phyloP scores from a whole-genome alignment of 1,140 invertebrate genomes.

The Geopemphigus sp. region DNA sequence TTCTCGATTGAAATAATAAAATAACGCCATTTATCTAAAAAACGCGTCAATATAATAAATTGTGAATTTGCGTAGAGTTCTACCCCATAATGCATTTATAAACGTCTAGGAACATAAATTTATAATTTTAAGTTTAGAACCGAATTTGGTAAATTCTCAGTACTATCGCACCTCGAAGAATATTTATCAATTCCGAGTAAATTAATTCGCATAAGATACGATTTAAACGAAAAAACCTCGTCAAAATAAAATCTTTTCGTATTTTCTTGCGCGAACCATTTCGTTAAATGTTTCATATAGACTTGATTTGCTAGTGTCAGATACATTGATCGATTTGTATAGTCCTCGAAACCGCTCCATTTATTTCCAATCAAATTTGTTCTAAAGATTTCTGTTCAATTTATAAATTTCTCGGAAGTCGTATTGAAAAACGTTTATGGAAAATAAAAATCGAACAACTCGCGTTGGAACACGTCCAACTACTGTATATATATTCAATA shows the following conservation, averaged over 20 bases:
- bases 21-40: too few species aligned
- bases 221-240: neutral
- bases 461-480: slow-evolving; percentile 4
- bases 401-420: neutral
- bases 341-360: too few species aligned
- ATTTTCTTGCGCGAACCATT: neutral
- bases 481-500: neutral
- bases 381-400: too few species aligned
- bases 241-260: neutral
- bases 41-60: too few species aligned
- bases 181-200: neutral
- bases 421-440: slow-evolving; percentile 11
- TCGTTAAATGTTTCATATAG: neutral
- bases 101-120: neutral
- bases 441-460: neutral
- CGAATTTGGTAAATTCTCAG: neutral
- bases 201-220: neutral
- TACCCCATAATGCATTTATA: too few species aligned
- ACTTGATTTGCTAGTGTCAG: neutral
- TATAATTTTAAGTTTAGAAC: neutral
- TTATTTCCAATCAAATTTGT: too few species aligned
- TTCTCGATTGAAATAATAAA: too few species aligned
- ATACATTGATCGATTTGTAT: neutral
- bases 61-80: too few species aligned
- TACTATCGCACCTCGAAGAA: neutral